Conservation (phyloP, 2,797 vertebrate genomes). For the Pseudocheirus occidentalis region DNA sequence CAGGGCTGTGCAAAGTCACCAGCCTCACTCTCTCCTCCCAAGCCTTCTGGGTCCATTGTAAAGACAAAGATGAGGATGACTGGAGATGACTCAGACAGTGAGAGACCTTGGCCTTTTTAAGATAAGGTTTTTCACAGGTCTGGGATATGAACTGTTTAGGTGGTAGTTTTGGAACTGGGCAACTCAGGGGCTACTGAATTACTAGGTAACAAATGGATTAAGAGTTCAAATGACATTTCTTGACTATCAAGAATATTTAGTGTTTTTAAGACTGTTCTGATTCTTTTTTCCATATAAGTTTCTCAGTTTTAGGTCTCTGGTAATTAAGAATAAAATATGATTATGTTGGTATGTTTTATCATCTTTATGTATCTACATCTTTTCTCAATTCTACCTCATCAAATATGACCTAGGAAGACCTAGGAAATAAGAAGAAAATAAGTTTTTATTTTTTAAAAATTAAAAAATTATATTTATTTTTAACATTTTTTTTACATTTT, state of each 20-base stretch:
- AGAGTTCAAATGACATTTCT: conserved; percentile 69
- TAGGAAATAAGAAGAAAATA: neutral
- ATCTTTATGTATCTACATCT: neutral
- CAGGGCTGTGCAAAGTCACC: neutral
- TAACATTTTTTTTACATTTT: neutral
- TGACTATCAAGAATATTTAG: conserved; percentile 39
- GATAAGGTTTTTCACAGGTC: neutral
- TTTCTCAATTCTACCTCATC: conserved; percentile 61
- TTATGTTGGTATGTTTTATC: conserved; percentile 76
- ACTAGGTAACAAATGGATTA: neutral
- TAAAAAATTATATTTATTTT: neutral
- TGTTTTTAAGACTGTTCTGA: conserved; percentile 57
- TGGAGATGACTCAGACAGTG: neutral
- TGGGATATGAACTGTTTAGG: neutral
- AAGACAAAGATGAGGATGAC: neutral
- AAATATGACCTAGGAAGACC: neutral
- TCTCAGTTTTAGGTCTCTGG: conserved; percentile 60
- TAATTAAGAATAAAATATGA: conserved; percentile 77
- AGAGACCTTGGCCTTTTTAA: neutral
- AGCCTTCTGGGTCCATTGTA: neutral
- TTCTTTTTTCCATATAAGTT: conserved; percentile 58
- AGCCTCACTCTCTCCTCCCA: neutral
- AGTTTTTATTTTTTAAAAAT: neutral
- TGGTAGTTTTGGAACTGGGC: neutral
- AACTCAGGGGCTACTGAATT: conserved; percentile 49